Evolutionary conservation across 1,140 invertebrate genomes (phyloP), one percentile per base, ranked within the genome.

Genomic region (Philopotamus ludificatus): DNA sequence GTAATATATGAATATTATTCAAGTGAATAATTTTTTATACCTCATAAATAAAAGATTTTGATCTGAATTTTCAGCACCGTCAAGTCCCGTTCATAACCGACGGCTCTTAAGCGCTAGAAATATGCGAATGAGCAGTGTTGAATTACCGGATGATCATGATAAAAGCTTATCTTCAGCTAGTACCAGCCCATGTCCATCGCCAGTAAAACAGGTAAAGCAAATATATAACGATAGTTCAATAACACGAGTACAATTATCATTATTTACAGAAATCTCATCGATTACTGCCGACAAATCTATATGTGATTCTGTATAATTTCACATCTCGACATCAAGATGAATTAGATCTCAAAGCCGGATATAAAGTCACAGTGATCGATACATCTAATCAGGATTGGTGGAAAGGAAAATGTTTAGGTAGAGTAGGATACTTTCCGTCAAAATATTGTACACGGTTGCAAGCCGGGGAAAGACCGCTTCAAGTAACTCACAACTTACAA

Each of bases 331-430:
- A 97, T 77, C 88, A 89, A 44, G 95, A 97, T 76, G 95, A 97
- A 77, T 78, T 98, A 63, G 94, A 97, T 76, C 83, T 98, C 1
- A 97, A 95, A 77, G 94, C 95, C 47, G 95, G 95, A 1, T 95
- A 94, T 80, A 95, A 95, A 76, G 89, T 97, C 20, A 96, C 92
- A 2, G 94, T 97, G 12, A 94, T 94, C 50, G 94, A 97, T 73
- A 95, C 92, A 25, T 91, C 92, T 0, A 94, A 97, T 77, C 91
- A 90, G 12, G 94, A 97, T 73, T 98, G 95, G 95, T 98, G 95
- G 95, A 91, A 95, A 80, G 95, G 94, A 23, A 96, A 96, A 78
- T 95, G 93, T 72, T 82, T 95, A 55, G 93, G 94, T 12, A 87
- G 89, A 71, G 85, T 90, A n/a, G 95, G 94, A 18, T 97, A 91